Conservation (phyloP, 1,140 invertebrate species). For the Ladona fulva region DNA sequence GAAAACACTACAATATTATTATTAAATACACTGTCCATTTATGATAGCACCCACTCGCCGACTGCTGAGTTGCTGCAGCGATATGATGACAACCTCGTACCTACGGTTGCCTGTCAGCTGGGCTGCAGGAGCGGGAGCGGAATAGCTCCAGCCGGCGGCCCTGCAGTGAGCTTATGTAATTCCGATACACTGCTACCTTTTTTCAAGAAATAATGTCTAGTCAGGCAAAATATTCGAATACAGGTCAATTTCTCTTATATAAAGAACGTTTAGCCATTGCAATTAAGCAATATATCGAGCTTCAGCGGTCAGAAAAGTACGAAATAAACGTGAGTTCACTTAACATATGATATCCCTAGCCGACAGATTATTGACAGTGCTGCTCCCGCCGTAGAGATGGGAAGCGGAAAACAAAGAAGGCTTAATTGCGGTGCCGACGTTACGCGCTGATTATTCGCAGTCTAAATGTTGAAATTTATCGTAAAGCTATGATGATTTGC, state of each 20-base stretch:
- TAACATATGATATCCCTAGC: background rate
- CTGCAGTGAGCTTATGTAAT: conserved; percentile 4
- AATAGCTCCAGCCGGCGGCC: conserved; percentile 4
- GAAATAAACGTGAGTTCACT: background rate
- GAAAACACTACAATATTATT: too few relatives aligned
- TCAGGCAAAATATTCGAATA: background rate
- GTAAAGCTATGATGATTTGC: too few relatives aligned
- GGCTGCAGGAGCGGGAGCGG: conserved; percentile 3
- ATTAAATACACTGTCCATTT: background rate
- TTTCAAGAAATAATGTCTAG: background rate
- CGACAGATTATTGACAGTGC: background rate
- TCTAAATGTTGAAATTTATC: too few relatives aligned
- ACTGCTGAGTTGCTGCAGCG: background rate
- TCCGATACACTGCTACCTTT: background rate
- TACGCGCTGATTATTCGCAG: too few relatives aligned
- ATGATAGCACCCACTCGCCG: background rate
- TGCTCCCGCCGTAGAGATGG: too few relatives aligned
- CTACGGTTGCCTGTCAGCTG: conserved; percentile 2
- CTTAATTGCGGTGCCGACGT: background rate
- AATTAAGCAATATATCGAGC: background rate
- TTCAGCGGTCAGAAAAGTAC: background rate
- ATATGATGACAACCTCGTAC: background rate
- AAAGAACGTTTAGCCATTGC: background rate
- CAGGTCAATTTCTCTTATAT: background rate
- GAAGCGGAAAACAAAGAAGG: background rate